Evolutionary conservation across 2,797 vertebrate genomes (phyloP), one percentile per base, ranked within the genome.

Genomic region (Helostoma temminkii): DNA sequence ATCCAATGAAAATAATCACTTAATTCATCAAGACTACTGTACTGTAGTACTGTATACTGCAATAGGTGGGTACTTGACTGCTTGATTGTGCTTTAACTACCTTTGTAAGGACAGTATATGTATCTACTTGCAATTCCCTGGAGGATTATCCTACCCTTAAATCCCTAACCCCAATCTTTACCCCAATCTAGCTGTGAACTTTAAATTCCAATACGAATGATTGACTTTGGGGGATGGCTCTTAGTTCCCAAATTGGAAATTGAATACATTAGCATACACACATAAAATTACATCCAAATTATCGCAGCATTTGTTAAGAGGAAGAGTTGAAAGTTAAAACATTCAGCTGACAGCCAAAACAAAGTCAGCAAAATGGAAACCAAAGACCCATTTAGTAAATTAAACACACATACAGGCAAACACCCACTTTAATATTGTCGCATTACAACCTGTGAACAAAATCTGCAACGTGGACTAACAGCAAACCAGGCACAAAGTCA

Each of bases 261-360:
- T 22, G n/a, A 48, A 37, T 15, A 79, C 19, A 52, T 49, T 25
- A 59, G 67, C 37, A 48, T 25, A 63, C 12, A 58, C 9, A 61
- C 26, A 73, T 54, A 74, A 24, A 70, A 43, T 66, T 34, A 69
- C 34, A 63, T 78, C 30, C 64, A 50, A 24, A 39, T 45, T 76
- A 74, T 74, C 57, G 59, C 16, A 55, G 43, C n/a, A 12, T 78
- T 52, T 46, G 52, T 68, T 78, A 79, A 78, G 61, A 68, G 82
- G 77, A 76, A 60, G 74, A 70, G 65, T 64, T 66, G 60, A 82
- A 69, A 92, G 84, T 84, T 87, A 88, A 82, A 91, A 92, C 87
- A 88, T 21, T 42, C 59, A 52, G 45, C 54, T 61, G 68, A 83
- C 79, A 88, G 84, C 30, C 85, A 90, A 84, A 89, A 91, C 88